These are phyloP conservation scores for Xyrauchen texanus DNA, from an alignment of 2,113 vertebrate species.

Conservation along the genomic window DNA sequence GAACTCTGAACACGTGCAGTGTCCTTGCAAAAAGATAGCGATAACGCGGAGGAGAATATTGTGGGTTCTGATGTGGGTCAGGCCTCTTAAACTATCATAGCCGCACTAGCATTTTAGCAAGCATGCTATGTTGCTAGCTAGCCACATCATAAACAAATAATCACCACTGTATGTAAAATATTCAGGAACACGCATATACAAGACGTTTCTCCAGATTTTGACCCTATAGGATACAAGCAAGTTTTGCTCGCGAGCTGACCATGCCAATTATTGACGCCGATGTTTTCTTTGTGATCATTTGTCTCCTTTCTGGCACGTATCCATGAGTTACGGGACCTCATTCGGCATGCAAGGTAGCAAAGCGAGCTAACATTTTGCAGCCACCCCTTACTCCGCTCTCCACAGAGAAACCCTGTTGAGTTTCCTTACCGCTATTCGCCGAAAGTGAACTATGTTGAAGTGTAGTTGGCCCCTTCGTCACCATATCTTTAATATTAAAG, in stretches of 20 bases:
- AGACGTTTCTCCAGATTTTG: neutral
- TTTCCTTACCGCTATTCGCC: neutral
- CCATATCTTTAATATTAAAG: neutral
- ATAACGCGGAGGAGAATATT: slow-evolving; percentile 64
- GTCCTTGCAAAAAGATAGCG: neutral
- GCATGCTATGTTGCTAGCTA: slow-evolving; percentile 59
- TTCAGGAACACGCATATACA: neutral
- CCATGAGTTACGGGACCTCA: slow-evolving; percentile 70
- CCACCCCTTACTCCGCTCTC: slow-evolving; percentile 14
- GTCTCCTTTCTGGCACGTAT: slow-evolving; percentile 69
- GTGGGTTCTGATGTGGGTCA: slow-evolving; percentile 72
- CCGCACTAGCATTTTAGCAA: slow-evolving; percentile 68
- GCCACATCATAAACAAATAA: slow-evolving; percentile 50
- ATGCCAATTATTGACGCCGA: neutral
- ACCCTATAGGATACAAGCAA: too few species aligned
- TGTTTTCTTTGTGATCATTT: slow-evolving; percentile 65
- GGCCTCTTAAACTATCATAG: slow-evolving; percentile 72
- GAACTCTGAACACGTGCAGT: neutral
- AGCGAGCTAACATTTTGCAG: slow-evolving; percentile 51
- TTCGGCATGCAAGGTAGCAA: slow-evolving; percentile 57
- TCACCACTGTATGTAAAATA: slow-evolving; percentile 26
- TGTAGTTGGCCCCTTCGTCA: too few species aligned
- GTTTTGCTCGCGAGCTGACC: neutral
- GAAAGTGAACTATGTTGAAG: too few species aligned
- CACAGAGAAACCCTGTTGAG: neutral